A percentile compares a stretch with the other conserved stretches of the same genome.
Conservation (phyloP, 2,113 vertebrate genomes). For the Tychaedon coryphoeus region DNA sequence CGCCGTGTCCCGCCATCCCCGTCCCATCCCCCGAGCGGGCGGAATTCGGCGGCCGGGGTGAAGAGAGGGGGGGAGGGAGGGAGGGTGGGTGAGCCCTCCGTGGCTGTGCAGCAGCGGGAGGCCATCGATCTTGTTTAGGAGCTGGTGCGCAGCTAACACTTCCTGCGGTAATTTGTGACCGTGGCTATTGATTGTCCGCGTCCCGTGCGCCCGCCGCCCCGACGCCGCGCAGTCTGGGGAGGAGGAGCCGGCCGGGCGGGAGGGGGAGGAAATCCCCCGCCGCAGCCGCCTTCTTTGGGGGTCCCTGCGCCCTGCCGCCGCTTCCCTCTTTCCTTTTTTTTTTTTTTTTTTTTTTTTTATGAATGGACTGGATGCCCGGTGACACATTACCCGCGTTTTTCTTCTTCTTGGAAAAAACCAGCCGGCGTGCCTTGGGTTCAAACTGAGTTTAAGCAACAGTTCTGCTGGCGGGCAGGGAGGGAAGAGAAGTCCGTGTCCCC, state of each 20-base stretch:
- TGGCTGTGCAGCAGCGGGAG: neutral
- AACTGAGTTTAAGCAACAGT: neutral
- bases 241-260: constrained; percentile 50
- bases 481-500: neutral
- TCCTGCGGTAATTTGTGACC: constrained; percentile 71
- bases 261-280: constrained; percentile 19
- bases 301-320: neutral
- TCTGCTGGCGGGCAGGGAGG: neutral
- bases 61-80: neutral
- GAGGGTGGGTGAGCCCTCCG: neutral
- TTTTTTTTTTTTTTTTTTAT: neutral
- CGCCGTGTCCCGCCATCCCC: no score
- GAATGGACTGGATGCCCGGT: constrained; percentile 73
- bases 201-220: constrained; percentile 65
- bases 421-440: neutral
- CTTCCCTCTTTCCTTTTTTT: neutral
- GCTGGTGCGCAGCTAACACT: constrained; percentile 45
- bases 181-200: constrained; percentile 8
- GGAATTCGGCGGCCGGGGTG: neutral
- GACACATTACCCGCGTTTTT: constrained; percentile 62
- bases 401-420: constrained; percentile 38
- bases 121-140: constrained; percentile 67
- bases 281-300: constrained; percentile 41
- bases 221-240: constrained; percentile 83
- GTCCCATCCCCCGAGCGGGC: neutral